Conservation (phyloP, 2,888 invertebrate genomes). For the Stratiomys singularior region DNA sequence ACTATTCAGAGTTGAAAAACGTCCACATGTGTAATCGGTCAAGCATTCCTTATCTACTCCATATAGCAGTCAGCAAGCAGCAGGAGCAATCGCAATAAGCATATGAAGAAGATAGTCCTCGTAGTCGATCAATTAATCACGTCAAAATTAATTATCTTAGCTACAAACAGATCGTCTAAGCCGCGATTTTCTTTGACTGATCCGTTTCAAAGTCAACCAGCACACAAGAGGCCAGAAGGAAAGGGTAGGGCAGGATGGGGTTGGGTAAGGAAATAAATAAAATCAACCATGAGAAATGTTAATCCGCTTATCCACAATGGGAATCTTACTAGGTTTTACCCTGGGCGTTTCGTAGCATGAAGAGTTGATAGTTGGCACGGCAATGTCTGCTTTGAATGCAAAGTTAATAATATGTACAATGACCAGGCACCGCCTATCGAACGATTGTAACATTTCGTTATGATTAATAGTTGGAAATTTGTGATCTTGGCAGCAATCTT, state of each 20-base stretch:
- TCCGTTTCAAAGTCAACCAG: conserved; percentile 37
- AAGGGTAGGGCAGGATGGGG: no score
- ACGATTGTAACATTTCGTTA: neutral
- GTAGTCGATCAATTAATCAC: conserved; percentile 43
- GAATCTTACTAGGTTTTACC: conserved; percentile 32
- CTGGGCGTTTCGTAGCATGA: neutral
- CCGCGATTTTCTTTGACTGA: conserved; percentile 37
- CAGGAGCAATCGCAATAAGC: conserved; percentile 2
- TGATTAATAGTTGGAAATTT: conserved; percentile 20
- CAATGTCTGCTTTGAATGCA: conserved; percentile 17
- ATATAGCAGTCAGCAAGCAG: conserved; percentile 15
- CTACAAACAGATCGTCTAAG: conserved; percentile 10
- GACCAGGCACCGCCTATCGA: conserved; percentile 15
- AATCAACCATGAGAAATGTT: conserved; percentile 33
- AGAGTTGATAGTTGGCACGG: conserved; percentile 11
- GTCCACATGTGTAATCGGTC: no score
- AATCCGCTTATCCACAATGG: conserved; percentile 43
- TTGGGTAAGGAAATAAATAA: conserved; percentile 8
- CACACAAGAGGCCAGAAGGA: no score
- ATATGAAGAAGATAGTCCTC: conserved; percentile 8
- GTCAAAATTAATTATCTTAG: conserved; percentile 45
- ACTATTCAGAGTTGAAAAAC: no score
- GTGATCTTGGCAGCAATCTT: neutral
- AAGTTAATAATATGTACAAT: neutral
- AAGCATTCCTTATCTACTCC: neutral